Conservation (phyloP, 2,888 invertebrate genomes). For the Netelia melanura region DNA sequence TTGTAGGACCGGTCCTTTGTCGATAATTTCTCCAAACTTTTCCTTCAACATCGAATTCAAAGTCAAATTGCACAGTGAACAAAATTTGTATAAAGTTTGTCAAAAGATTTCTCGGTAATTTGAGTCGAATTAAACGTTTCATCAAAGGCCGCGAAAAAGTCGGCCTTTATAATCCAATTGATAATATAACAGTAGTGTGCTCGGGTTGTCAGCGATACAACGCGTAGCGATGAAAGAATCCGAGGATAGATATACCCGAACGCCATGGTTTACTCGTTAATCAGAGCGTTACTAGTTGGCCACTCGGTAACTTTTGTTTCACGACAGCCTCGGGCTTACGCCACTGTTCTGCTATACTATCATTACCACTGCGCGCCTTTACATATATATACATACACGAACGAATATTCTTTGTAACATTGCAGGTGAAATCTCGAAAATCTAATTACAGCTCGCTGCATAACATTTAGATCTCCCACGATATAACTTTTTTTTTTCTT, state of each 20-base stretch:
- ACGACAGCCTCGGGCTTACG: constrained; percentile 61
- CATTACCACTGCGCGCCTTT: constrained; percentile 28
- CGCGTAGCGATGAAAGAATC: constrained; percentile 55
- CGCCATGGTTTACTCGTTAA: constrained; percentile 73
- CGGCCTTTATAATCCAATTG: not conserved
- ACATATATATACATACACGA: not conserved
- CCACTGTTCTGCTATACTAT: constrained; percentile 47
- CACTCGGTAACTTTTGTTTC: constrained; percentile 71
- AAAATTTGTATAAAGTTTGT: not conserved
- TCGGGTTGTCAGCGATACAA: constrained; percentile 35
- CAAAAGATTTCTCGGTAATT: not conserved
- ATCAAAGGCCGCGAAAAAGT: not conserved
- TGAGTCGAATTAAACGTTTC: not conserved
- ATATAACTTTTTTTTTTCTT: not conserved
- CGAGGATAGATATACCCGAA: constrained; percentile 45
- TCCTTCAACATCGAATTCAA: not conserved
- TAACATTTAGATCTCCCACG: constrained; percentile 6
- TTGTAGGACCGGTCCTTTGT: not conserved
- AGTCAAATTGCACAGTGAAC: not conserved
- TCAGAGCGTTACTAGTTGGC: constrained; percentile 83
- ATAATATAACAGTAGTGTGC: not conserved
- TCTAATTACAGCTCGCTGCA: constrained; percentile 1
- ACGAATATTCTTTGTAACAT: constrained; percentile 28
- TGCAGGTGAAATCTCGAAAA: constrained; percentile 38
- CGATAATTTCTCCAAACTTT: not conserved